Percentiles rank a stretch among this genome's conserved stretches.
phyloP scores from a whole-genome alignment of 2,888 invertebrate genomes.

The Allacma fusca region DNA sequence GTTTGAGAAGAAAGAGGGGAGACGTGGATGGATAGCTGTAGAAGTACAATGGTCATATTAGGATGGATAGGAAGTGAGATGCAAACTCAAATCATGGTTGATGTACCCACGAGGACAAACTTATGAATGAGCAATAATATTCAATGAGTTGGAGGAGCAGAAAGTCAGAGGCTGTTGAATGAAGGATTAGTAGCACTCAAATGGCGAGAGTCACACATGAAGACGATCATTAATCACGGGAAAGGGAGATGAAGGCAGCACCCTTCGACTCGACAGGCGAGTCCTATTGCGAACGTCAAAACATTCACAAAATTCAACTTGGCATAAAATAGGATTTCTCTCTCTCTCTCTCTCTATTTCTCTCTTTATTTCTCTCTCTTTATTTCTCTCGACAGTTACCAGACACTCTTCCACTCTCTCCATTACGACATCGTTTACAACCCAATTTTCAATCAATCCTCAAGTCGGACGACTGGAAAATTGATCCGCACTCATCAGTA shows the following conservation, averaged over 20 bases:
- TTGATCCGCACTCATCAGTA: constrained; percentile 24
- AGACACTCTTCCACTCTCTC: not conserved
- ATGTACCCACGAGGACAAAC: not conserved
- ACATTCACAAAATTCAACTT: constrained; percentile 48
- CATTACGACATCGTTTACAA: constrained; percentile 18
- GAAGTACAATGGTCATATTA: not conserved
- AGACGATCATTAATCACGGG: constrained; percentile 47
- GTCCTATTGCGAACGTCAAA: constrained; percentile 47
- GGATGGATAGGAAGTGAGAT: constrained; percentile 14
- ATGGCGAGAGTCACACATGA: constrained; percentile 42
- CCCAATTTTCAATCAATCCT: constrained; percentile 39
- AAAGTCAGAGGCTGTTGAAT: constrained; percentile 35
- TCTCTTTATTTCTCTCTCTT: not conserved
- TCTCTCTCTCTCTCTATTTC: not conserved
- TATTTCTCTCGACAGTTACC: constrained; percentile 17
- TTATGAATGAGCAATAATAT: constrained; percentile 22
- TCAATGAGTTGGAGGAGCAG: constrained; percentile 14
- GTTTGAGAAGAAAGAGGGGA: not conserved
- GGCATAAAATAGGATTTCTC: constrained; percentile 48
- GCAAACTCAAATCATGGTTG: constrained; percentile 17
- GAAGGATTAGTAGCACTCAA: constrained; percentile 38
- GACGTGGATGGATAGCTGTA: constrained; percentile 16
- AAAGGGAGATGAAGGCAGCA: constrained; percentile 30
- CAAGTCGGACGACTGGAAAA: constrained; percentile 38
- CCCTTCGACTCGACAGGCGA: constrained; percentile 45